Conservation (phyloP, 2,113 vertebrate species). For the Numida meleagris region DNA sequence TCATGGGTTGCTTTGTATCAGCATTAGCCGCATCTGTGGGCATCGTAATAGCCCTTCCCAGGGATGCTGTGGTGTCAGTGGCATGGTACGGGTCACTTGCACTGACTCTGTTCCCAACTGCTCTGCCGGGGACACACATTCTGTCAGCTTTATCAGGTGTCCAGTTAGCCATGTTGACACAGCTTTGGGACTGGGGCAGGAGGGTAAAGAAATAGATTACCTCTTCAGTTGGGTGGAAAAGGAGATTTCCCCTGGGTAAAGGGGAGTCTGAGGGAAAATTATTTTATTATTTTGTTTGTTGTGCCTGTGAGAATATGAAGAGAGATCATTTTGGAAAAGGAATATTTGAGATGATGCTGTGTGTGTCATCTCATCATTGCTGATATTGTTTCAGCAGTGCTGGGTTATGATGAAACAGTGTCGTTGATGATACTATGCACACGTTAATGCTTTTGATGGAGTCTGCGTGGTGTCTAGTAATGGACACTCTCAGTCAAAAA, state of each 20-base stretch:
- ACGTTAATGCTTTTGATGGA: conserved; percentile 43
- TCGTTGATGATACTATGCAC: conserved; percentile 7
- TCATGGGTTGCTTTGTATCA: not conserved
- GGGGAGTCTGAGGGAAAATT: conserved; percentile 45
- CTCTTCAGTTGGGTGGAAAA: conserved; percentile 56
- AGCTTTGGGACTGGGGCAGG: conserved; percentile 6
- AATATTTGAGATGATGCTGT: not conserved
- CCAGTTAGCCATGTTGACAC: conserved; percentile 54
- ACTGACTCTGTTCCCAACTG: not conserved
- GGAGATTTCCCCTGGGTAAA: conserved; percentile 62
- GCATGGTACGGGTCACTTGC: not conserved
- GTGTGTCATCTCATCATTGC: not conserved
- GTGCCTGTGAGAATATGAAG: conserved; percentile 47
- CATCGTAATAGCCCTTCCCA: not conserved
- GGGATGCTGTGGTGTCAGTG: not conserved
- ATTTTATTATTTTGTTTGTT: conserved; percentile 52
- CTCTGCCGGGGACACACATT: not conserved
- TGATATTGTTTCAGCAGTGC: conserved; percentile 18
- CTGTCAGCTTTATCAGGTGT: conserved; percentile 41
- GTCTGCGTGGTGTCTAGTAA: not conserved
- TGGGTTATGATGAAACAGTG: conserved; percentile 9
- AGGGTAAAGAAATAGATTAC: conserved; percentile 59
- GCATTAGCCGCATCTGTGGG: not conserved
- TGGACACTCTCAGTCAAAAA: conserved; percentile 1
- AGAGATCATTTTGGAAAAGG: conserved; percentile 7